phyloP scores from a whole-genome alignment of 2,113 vertebrate species.

The Nycticorax nycticorax region DNA sequence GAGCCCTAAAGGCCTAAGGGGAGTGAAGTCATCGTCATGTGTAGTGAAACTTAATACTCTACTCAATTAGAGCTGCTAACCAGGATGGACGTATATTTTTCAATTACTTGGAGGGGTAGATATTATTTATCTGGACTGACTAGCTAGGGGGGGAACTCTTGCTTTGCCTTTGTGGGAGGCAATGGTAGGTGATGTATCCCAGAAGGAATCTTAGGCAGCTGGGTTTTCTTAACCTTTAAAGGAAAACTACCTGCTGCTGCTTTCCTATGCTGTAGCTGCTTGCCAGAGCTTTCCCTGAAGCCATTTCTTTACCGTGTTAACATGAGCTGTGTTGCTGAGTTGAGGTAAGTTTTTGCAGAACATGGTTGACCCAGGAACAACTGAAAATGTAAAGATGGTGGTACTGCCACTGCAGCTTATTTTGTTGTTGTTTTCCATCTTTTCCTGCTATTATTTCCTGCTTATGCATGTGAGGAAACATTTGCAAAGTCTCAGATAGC shows the following conservation, averaged over 20 bases:
- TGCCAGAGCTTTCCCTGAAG: neutral
- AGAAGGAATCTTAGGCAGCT: neutral
- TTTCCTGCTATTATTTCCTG: neutral
- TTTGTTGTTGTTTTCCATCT: neutral
- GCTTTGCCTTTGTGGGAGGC: neutral
- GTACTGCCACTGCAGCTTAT: neutral
- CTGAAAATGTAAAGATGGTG: neutral
- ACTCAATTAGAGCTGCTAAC: neutral
- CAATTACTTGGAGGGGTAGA: neutral
- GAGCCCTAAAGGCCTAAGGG: neutral
- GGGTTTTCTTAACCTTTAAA: neutral
- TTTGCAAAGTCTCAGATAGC: neutral
- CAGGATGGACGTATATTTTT: neutral
- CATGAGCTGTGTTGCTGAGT: neutral
- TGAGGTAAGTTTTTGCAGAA: neutral
- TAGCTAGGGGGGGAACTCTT: fast-evolving
- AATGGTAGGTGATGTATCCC: neutral
- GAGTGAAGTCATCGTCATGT: neutral
- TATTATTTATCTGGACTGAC: neutral
- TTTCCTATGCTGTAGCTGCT: fast-evolving
- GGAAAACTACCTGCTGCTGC: neutral
- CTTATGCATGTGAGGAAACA: neutral
- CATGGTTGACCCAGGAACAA: neutral
- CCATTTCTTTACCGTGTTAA: neutral
- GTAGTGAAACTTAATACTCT: neutral